Base-by-base conservation (phyloP, 2,888 invertebrate genomes). In the Drepana falcataria region DNA sequence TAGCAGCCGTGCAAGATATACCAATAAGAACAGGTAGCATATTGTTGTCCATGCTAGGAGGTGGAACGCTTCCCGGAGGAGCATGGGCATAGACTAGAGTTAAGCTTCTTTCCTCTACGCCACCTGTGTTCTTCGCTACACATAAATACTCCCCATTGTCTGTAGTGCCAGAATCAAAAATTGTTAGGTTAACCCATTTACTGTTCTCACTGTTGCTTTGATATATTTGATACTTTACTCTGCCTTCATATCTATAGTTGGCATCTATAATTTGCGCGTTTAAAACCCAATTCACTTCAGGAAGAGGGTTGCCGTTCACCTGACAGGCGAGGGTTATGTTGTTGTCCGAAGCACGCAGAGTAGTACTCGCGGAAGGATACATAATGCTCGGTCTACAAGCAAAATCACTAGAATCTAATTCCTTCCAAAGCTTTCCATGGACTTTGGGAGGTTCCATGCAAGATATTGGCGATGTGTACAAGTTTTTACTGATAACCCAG, bases 331-430 rank as follows among this genome's bases (percentile, higher is more conserved):
- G 80, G 0, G 95, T 96, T 5, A 95, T 92, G 63, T 95, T 94
- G 37, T 93, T 92, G 48, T 93, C 93, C 7, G 92, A 92, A 1
- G 94, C 93, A 60, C 94, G 93, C 2, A 95, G 73, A 4, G 92
- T 93, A 7, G 93, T 92, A 63, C 89, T 85, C 0, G 91, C 83
- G 0, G 93, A 84, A 3, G 95, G 94, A 65, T 93, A 93, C 2
- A 94, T 79, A 60, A 97, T 96, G 68, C 93, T 93, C 0, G 97
- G 97, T 53, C 93, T 92, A 78, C 97, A 97, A 9, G 97, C 97
- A 74, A 97, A 97, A 62, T 96, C 94, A 53, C 94, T 93, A 33
- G 93, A 92, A 62, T 91, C 91, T 44, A 94, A 81, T 48, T 95
- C 94, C 60, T 93, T 93, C 97, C 97, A 97, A 48, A 93, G 85